A percentile compares a stretch with the other conserved stretches of the same genome.
phyloP scores from a whole-genome alignment of 2,113 vertebrate species.

The Lophochroa leadbeateri region DNA sequence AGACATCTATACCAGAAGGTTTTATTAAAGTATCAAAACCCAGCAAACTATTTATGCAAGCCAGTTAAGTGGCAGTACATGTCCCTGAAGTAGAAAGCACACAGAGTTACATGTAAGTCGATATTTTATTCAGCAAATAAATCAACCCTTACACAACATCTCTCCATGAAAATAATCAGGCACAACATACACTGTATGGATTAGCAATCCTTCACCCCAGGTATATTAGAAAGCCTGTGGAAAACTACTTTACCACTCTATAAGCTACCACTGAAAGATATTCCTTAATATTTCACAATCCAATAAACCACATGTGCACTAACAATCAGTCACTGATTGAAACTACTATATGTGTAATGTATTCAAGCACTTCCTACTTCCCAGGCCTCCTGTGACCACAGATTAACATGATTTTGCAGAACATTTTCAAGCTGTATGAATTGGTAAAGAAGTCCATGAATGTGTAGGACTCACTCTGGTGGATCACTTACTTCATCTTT shows the following conservation, averaged over 20 bases:
- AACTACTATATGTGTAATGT: not conserved
- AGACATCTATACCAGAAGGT: conserved; percentile 18
- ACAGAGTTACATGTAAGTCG: not conserved
- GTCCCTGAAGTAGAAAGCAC: conserved; percentile 5
- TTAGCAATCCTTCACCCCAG: not conserved
- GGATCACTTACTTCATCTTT: not conserved
- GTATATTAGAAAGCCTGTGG: not conserved
- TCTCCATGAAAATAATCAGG: not conserved
- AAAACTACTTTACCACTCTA: not conserved
- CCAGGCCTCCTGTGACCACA: not conserved
- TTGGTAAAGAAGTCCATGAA: not conserved
- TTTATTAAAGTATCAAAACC: conserved; percentile 29
- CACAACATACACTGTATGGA: not conserved
- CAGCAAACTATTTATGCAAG: not conserved
- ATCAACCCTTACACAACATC: not conserved
- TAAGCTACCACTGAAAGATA: not conserved
- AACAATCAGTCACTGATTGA: not conserved
- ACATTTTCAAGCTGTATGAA: not conserved
- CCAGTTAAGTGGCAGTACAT: conserved; percentile 20
- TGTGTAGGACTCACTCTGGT: not conserved
- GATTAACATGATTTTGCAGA: not conserved
- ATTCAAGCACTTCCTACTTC: not conserved
- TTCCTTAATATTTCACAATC: not conserved
- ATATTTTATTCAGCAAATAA: conserved; percentile 35
- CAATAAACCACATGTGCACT: fast-evolving